Evolutionary conservation across 2,888 invertebrate genomes (phyloP), one percentile per base, ranked within the genome.

Genomic region (Cheilosia vulpina): DNA sequence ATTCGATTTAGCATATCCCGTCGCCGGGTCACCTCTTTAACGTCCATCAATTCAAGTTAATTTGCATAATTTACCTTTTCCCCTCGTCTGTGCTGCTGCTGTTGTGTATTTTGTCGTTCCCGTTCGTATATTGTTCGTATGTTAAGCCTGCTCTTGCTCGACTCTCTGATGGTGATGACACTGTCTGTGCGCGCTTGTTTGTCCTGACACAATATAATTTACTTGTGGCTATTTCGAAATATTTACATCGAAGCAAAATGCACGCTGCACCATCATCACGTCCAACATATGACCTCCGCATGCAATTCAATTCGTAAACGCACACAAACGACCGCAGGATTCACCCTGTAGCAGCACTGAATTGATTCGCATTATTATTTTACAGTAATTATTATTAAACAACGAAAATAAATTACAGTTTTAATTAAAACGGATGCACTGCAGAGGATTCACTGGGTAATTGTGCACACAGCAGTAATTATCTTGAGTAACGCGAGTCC

Each of bases 51-150:
- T 65, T 76, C 27, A 66, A 76, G 60, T 76, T 71, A 80, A 85
- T 85, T 85, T 77, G 68, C 76, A 85, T 85, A 81, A 81, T 77
- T 85, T 85, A 85, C 85, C 85, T 85, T 85, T 53, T 21, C 38
- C 66, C 41, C 38, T 47, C 38, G 55, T 11, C 24, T 24, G n/a
- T 13, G n/a, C 19, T 27, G 27, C 27, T 9, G 31, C 31, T 21
- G 75, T 11, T 73, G 38, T 63, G 24, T 11, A 27, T 34, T 41
- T 43, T 71, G 15, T 72, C 60, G 21, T 15, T 38, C 4, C 68
- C 60, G 21, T 15, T 38, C 4, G 41, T 31, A 11, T 27, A 13
- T 38, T 11, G 21, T 15, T 38, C 4, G 41, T 31, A 11, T 27
- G 4, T 38, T 11, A n/a, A 55, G 17, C 45, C 45, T 53, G 38